phyloP scores from a whole-genome alignment of 2,888 invertebrate species.

The Folsomia candida region DNA sequence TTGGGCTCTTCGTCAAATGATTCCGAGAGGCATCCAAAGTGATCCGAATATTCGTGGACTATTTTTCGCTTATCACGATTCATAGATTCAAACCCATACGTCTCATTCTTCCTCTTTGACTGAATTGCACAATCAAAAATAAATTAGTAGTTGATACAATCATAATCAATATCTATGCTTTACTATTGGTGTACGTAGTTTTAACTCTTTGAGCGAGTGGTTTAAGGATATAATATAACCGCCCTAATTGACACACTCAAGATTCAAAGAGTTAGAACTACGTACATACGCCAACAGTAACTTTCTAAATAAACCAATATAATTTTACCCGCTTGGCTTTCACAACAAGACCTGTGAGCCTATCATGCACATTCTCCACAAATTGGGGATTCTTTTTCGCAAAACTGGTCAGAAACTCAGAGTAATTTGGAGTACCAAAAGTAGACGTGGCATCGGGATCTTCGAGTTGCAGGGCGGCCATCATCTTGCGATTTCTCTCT shows the following conservation, averaged over 20 bases:
- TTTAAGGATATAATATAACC: too few relatives aligned
- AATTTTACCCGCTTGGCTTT: slow-evolving; percentile 72
- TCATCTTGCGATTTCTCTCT: slow-evolving; percentile 83
- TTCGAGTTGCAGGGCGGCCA: slow-evolving; percentile 86
- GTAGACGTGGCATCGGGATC: slow-evolving; percentile 73
- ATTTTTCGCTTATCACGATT: slow-evolving; percentile 87
- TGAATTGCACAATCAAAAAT: slow-evolving; percentile 4
- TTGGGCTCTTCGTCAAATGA: slow-evolving; percentile 95
- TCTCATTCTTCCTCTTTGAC: slow-evolving; percentile 58
- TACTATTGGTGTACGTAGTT: too few relatives aligned
- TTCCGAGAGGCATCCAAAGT: slow-evolving; percentile 89
- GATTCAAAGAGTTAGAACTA: background rate
- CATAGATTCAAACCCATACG: slow-evolving; percentile 87
- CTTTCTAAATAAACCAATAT: too few relatives aligned
- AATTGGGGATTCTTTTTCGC: slow-evolving; percentile 77
- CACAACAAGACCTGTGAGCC: slow-evolving; percentile 78
- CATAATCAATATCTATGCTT: too few relatives aligned
- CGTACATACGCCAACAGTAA: background rate
- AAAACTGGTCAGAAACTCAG: slow-evolving; percentile 78
- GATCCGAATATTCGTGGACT: slow-evolving; percentile 90
- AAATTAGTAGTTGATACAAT: background rate
- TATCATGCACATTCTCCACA: slow-evolving; percentile 78
- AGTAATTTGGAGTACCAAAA: slow-evolving; percentile 74
- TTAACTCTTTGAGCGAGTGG: too few relatives aligned
- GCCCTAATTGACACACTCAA: background rate